A percentile compares a stretch with the other conserved stretches of the same genome.
Evolutionary conservation across 2,113 vertebrate genomes (phyloP).

Genomic region (Gorsachius goisagi): DNA sequence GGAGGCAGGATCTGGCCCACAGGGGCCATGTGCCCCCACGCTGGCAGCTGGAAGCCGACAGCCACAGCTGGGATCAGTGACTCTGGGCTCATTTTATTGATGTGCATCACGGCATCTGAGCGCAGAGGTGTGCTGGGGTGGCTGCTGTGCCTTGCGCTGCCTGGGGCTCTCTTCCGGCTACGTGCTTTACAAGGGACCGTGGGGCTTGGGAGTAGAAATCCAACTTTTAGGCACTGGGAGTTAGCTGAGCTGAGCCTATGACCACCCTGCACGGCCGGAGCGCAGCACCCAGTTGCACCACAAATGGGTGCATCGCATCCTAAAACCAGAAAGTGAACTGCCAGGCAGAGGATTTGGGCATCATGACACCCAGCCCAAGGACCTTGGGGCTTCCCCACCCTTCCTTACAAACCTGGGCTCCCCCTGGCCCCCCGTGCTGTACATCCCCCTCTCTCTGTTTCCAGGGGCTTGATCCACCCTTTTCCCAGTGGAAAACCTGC

Average conservation of each 20-base stretch:
- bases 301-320: neutral
- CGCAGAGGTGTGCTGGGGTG: neutral
- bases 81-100: neutral
- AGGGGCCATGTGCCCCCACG: neutral
- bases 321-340: neutral
- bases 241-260: neutral
- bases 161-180: neutral
- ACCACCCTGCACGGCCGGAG: neutral
- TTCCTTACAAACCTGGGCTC: neutral
- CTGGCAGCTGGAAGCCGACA: neutral
- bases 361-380: neutral
- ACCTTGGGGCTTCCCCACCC: neutral
- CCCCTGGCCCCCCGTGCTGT: neutral
- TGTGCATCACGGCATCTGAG: neutral
- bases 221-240: neutral
- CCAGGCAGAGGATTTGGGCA: neutral
- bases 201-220: neutral
- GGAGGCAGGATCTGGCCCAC: neutral
- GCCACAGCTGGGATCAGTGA: neutral
- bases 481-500: neutral
- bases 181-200: neutral
- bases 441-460: neutral
- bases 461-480: neutral
- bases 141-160: neutral
- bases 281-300: accelerated